Evolutionary conservation across 2,797 vertebrate genomes (phyloP), one percentile per base, ranked within the genome.

Genomic region (Meda fulgida): DNA sequence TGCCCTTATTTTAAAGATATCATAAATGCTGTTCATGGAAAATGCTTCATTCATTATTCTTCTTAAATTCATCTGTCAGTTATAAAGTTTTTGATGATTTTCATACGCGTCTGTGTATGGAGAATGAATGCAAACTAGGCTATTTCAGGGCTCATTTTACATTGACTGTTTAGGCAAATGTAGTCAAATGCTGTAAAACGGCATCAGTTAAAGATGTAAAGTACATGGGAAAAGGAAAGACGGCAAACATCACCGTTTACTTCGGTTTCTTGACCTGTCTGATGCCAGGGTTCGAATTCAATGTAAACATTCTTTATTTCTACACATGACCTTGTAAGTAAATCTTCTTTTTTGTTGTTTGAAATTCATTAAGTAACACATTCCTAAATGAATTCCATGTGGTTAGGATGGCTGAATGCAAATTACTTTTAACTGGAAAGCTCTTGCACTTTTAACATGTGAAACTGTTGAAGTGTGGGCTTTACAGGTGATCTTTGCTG

Each of bases 131-230:
- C 67, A 81, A 81, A 81, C 19, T 38, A 38, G 38, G 7, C 38
- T 10, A 29, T 71, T 55, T 29, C 40, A 31, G 26, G 78, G 18
- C 26, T 51, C 51, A 58, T 26, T 81, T 55, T 29, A 13, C 31
- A 38, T 40, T 2, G 29, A 53, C n/a, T 43, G 48, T 58, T 40
- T 81, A 81, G 48, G 51, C 66, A 81, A 81, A 81, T 81, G 48
- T 34, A 81, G 79, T 71, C 66, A 70, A 81, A 71, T 71, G 48
- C 48, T 43, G 51, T 40, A 58, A 3, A 66, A 65, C 78, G 16
- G 78, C 19, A 26, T 34, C 60, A 23, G 40, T 79, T 79, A 81
- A 40, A 38, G 23, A 55, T 70, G 23, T 55, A 55, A 70, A 81
- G 66, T 81, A 46, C 53, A 55, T 29, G 34, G 5, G 16, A 1